phyloP scores from a whole-genome alignment of 2,888 invertebrate genomes.

The Anthoptus insignis region DNA sequence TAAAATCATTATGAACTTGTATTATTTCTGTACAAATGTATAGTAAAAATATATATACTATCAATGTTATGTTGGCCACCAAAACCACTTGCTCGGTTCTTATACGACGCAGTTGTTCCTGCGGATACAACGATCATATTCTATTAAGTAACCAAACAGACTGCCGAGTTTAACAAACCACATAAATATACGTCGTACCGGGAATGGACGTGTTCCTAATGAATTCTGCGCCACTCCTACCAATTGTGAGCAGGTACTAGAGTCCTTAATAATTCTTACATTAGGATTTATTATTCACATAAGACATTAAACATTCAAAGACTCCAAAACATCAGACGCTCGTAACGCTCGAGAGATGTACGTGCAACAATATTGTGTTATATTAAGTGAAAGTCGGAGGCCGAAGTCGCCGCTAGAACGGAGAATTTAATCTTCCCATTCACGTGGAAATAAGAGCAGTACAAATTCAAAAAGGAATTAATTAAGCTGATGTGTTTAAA shows the following conservation, averaged over 20 bases:
- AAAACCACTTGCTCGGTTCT: no score
- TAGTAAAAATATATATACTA: no score
- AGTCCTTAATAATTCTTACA: neutral
- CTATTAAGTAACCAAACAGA: no score
- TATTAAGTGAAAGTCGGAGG: constrained; percentile 13
- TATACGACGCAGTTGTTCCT: no score
- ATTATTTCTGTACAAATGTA: no score
- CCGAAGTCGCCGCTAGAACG: constrained; percentile 14
- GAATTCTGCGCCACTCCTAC: no score
- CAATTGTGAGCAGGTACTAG: neutral
- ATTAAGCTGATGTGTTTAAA: constrained; percentile 71
- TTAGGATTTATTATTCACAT: neutral
- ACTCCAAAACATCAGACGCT: neutral
- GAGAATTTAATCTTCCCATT: constrained; percentile 48
- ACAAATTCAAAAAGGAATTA: constrained; percentile 68
- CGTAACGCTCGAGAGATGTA: neutral
- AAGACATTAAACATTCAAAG: neutral
- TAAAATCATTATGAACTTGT: no score
- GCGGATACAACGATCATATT: no score
- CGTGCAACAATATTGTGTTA: neutral
- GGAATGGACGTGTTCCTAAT: no score
- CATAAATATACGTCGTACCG: no score
- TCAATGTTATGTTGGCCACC: no score
- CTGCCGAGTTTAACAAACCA: no score
- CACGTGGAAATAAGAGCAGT: constrained; percentile 58